A percentile compares a stretch with the other conserved stretches of the same genome.
Conservation (phyloP, 2,113 vertebrate species). For the Baryphthengus martii region DNA sequence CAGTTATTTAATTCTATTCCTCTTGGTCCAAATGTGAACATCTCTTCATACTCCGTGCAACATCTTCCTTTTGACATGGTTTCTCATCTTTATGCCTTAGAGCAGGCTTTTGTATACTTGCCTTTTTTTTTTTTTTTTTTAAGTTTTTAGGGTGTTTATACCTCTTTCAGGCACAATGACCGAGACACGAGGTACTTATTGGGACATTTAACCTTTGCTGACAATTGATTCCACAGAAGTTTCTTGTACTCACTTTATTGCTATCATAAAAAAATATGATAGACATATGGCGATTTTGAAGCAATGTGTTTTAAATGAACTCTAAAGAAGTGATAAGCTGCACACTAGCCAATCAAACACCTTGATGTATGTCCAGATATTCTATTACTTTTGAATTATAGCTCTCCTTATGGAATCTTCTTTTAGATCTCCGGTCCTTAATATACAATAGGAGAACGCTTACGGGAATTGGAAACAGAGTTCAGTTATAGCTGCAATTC, state of each 20-base stretch:
- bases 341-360: not conserved
- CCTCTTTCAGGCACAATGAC: not conserved
- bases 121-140: too few species aligned
- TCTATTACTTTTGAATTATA: slow-evolving; percentile 39
- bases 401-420: not conserved
- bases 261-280: not conserved
- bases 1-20: not conserved
- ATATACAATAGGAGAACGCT: slow-evolving; percentile 12
- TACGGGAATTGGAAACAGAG: not conserved
- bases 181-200: not conserved
- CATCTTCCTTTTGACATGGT: not conserved
- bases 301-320: slow-evolving; percentile 11
- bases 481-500: slow-evolving; percentile 10
- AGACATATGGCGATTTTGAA: not conserved
- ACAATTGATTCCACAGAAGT: not conserved
- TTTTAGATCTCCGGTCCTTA: not conserved
- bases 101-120: not conserved
- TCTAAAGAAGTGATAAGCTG: not conserved
- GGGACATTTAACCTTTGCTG: not conserved
- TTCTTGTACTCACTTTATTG: not conserved
- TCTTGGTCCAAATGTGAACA: not conserved
- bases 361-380: not conserved
- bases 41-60: not conserved
- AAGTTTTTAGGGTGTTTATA: not conserved
- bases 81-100: not conserved